phyloP scores from a whole-genome alignment of 2,797 vertebrate species.

The Parambassis ranga region DNA sequence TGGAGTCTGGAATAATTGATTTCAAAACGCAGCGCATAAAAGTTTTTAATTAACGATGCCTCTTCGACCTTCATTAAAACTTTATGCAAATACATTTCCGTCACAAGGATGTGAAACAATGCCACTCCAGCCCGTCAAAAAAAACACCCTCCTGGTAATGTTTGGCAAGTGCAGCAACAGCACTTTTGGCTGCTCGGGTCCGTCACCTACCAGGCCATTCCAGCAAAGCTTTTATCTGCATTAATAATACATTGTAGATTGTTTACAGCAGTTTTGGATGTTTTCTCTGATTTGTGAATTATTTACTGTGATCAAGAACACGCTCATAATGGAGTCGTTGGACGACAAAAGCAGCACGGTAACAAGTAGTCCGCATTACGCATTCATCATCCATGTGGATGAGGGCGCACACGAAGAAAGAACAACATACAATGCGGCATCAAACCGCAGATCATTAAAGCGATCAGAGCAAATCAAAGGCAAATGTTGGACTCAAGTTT shows the following conservation, averaged over 20 bases:
- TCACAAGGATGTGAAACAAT: constrained; percentile 43
- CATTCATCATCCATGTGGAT: neutral
- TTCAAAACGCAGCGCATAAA: constrained; percentile 64
- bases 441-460: constrained; percentile 2
- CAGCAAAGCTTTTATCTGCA: constrained; percentile 76
- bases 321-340: constrained; percentile 18
- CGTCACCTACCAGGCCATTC: constrained; percentile 59
- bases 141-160: constrained; percentile 28
- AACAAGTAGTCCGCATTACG: neutral
- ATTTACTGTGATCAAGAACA: constrained; percentile 57
- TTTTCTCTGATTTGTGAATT: constrained; percentile 66
- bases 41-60: constrained; percentile 74
- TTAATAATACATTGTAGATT: constrained; percentile 73
- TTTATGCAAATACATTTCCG: constrained; percentile 65
- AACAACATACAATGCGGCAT: neutral
- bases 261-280: constrained; percentile 61
- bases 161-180: constrained; percentile 39
- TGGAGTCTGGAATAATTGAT: constrained; percentile 66
- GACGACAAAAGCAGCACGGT: neutral
- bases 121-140: constrained; percentile 18
- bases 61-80: constrained; percentile 69
- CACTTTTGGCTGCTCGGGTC: constrained; percentile 55
- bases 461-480: constrained; percentile 4
- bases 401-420: neutral
- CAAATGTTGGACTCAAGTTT: neutral